Percentiles rank a stretch among this genome's conserved stretches.
Evolutionary conservation across 2,113 vertebrate genomes (phyloP).

Genomic region (Acrocephalus kingi): DNA sequence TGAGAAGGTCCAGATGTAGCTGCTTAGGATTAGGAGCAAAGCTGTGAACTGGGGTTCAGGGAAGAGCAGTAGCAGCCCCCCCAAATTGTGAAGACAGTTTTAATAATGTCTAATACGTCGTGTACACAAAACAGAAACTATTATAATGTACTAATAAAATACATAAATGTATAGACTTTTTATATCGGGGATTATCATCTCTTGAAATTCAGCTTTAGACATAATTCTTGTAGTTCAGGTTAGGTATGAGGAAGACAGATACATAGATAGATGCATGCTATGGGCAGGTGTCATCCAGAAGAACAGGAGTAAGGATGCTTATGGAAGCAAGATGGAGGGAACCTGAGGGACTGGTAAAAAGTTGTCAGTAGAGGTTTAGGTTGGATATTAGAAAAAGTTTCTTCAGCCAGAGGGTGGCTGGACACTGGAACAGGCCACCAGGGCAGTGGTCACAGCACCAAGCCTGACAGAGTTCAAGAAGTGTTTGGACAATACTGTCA

Average conservation of each 20-base stretch:
- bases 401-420: not conserved
- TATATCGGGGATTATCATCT: not conserved
- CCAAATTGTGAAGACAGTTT: not conserved
- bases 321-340: not conserved
- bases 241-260: not conserved
- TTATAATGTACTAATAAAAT: not conserved
- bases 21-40: not conserved
- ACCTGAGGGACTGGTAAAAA: not conserved
- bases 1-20: not conserved
- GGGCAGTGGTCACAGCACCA: too few relatives aligned
- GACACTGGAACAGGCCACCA: not conserved
- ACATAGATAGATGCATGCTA: not conserved
- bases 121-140: not conserved
- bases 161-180: not conserved
- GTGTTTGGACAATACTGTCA: not conserved
- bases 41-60: not conserved
- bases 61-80: not conserved
- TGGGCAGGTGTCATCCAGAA: not conserved
- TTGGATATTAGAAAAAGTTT: not conserved
- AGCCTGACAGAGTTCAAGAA: not conserved
- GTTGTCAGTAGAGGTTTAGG: not conserved
- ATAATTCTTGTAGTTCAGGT: not conserved
- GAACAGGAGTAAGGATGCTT: not conserved
- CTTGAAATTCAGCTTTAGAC: not conserved
- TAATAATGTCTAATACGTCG: not conserved